Base-by-base conservation (phyloP, 2,797 vertebrate genomes). In the Pogonophryne albipinna region DNA sequence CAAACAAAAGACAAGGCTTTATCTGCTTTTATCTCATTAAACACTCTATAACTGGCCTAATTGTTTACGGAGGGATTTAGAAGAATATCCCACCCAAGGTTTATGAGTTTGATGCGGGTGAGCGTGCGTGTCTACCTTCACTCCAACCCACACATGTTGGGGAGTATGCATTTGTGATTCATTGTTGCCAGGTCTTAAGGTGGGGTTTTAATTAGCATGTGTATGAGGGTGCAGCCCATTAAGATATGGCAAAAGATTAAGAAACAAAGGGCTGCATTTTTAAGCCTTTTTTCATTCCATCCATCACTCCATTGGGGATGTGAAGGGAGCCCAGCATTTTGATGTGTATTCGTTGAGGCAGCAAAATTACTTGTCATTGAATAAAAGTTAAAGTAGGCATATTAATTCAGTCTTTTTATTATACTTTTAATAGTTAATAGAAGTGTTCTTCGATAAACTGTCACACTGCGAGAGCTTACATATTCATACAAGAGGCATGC, bases 21-120 rank as follows among this genome's bases (percentile, higher is more conserved):
- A 92, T 94, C 92, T 90, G 83, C 87, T 85, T 91, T 94, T 92
- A 95, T 95, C 94, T 93, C 92, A 93, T 94, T 95, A 95, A 95
- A 92, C 92, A 92, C 86, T 90, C 90, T 91, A 92, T 93, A 92
- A 94, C 94, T 93, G 87, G 80, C 86, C 78, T 95, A 94, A 96
- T 95, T 94, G 92, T 94, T 93, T 94, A 92, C 87, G 55, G 90
- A 89, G 88, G 89, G 90, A 90, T 92, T 95, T 93, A 90, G 82
- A 92, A 88, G 85, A 90, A 91, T 89, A 91, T 86, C 84, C 82
- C 90, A 87, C 62, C 82, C 66, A 87, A 80, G 89, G 87, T 92
- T 91, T 90, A 80, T 71, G 76, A 89, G 82, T 87, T 85, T 73
- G 31, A 47, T 64, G 42, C 71, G 82, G 51, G 71, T 44, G 63